phyloP scores from a whole-genome alignment of 2,113 vertebrate species.

The Chionodraco myersi region DNA sequence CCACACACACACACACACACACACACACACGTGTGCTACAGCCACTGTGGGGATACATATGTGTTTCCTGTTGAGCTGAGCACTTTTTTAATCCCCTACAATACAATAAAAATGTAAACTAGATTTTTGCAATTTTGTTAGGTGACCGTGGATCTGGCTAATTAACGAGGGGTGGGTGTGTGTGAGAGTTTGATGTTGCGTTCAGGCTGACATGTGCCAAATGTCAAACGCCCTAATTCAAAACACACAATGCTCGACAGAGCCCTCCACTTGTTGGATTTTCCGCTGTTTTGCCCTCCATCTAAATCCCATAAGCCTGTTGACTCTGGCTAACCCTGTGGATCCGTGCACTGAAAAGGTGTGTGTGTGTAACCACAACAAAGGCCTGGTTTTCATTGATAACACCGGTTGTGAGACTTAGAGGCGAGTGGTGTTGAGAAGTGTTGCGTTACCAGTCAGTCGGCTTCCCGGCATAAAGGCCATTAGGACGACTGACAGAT shows the following conservation, averaged over 20 bases:
- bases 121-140: too few species aligned
- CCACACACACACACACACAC: too few species aligned
- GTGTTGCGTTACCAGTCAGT: neutral
- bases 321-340: conserved; percentile 47
- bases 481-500: neutral
- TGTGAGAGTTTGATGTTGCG: neutral
- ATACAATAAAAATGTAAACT: too few species aligned
- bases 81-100: neutral
- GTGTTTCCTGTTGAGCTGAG: neutral
- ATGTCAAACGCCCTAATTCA: conserved; percentile 1
- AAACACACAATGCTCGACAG: conserved; percentile 33
- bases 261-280: conserved; percentile 39
- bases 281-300: conserved; percentile 54
- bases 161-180: too few species aligned
- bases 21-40: too few species aligned
- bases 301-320: conserved; percentile 66
- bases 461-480: neutral
- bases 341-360: conserved; percentile 51
- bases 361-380: conserved; percentile 60
- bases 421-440: conserved; percentile 35
- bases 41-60: conserved; percentile 26
- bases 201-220: neutral
- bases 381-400: conserved; percentile 57
- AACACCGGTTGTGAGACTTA: conserved; percentile 31
- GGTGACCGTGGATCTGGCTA: too few species aligned